A percentile compares a stretch with the other conserved stretches of the same genome.
phyloP scores from a whole-genome alignment of 2,113 vertebrate species.

The Cynoglossus semilaevis region DNA sequence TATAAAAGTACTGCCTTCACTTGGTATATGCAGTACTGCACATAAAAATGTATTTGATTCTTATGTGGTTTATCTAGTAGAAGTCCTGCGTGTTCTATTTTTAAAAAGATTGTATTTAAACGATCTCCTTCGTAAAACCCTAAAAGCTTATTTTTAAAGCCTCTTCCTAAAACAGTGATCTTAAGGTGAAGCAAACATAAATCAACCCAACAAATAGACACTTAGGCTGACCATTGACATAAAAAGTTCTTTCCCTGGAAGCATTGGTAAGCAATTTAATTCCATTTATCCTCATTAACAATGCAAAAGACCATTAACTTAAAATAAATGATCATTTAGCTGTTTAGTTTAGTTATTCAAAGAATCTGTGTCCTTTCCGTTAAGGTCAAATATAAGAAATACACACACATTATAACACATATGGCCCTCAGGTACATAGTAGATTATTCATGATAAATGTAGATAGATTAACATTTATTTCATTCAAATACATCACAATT shows the following conservation, averaged over 20 bases:
- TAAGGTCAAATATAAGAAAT: background rate
- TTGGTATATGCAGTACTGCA: too few relatives aligned
- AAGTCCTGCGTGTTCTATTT: background rate
- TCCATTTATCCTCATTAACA: constrained; percentile 46
- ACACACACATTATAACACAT: too few relatives aligned
- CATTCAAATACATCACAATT: too few relatives aligned
- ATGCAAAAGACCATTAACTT: constrained; percentile 29
- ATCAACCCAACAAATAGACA: constrained; percentile 10
- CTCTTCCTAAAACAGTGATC: constrained; percentile 11
- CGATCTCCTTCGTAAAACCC: background rate
- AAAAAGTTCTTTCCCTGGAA: constrained; percentile 29
- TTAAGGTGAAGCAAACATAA: constrained; percentile 14
- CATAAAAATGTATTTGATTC: too few relatives aligned
- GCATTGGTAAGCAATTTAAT: constrained; percentile 37
- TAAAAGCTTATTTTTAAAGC: background rate
- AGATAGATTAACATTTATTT: too few relatives aligned
- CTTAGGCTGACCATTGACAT: background rate
- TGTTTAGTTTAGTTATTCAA: constrained; percentile 12
- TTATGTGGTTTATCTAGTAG: too few relatives aligned
- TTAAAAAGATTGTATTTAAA: background rate
- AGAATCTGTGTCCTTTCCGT: too few relatives aligned
- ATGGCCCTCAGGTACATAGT: too few relatives aligned
- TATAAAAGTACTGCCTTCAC: too few relatives aligned
- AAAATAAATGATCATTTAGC: constrained; percentile 17
- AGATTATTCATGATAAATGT: too few relatives aligned